A percentile compares a stretch with the other conserved stretches of the same genome.
phyloP scores from a whole-genome alignment of 1,140 invertebrate species.

The Diachasma alloeum region DNA sequence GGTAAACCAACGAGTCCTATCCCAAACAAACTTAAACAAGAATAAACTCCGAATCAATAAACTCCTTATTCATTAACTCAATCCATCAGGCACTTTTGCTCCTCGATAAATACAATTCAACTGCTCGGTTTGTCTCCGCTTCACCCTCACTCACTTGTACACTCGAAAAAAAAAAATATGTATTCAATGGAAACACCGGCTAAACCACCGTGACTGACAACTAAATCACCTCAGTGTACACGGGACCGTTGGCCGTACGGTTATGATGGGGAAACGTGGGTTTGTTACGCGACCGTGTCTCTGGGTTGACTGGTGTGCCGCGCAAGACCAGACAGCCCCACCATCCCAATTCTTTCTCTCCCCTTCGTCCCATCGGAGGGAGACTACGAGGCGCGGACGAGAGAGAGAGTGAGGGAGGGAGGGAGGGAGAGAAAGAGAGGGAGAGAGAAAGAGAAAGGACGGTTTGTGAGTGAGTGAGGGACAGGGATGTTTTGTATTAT shows the following conservation, averaged over 20 bases:
- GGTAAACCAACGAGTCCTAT: too few relatives aligned
- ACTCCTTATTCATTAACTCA: too few relatives aligned
- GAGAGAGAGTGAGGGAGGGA: conserved; percentile 31
- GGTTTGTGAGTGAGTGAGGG: background rate
- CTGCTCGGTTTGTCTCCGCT: too few relatives aligned
- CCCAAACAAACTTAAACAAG: too few relatives aligned
- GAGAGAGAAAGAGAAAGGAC: conserved; percentile 32
- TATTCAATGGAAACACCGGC: background rate
- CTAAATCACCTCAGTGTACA: background rate
- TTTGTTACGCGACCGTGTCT: conserved; percentile 60
- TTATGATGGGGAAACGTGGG: background rate
- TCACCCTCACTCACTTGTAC: too few relatives aligned
- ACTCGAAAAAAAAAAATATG: background rate
- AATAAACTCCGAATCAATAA: too few relatives aligned
- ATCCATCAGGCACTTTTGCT: too few relatives aligned
- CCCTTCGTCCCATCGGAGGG: conserved; percentile 32
- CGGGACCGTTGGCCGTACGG: conserved; percentile 21
- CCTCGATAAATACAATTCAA: too few relatives aligned
- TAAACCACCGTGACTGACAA: background rate
- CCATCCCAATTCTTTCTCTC: conserved; percentile 37
- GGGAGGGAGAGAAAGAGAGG: conserved; percentile 16
- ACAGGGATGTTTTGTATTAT: too few relatives aligned
- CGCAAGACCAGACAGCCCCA: conserved; percentile 62
- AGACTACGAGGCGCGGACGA: conserved; percentile 30
- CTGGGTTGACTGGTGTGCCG: conserved; percentile 61